Evolutionary conservation across 2,113 vertebrate species (phyloP), one percentile per base, ranked within the genome.

Genomic region (Crotophaga sulcirostris): DNA sequence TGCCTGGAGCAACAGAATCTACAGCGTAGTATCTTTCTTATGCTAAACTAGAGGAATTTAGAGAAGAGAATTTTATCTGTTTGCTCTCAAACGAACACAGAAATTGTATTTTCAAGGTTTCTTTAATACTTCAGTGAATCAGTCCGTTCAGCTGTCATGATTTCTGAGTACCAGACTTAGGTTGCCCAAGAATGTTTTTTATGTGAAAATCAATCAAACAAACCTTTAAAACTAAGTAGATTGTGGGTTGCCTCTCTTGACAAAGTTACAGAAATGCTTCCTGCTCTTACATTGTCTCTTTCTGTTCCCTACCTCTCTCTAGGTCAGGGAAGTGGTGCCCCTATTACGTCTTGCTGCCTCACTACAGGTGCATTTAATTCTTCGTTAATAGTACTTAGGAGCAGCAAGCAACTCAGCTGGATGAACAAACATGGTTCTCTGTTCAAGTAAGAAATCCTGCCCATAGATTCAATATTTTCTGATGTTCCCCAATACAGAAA

Each of bases 1-100:
- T 90, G 94, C 96, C 94, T 93, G 83, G 83, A 96, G 96, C 94
- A 93, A 96, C 73, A 94, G 85, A 94, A 89, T 78, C 90, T 84
- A 56, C 64, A 75, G 45, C 0, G 1, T 81, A 84, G 90, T 68
- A 49, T 90, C 93, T 95, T 94, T 92, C 79, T 94, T 87, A 54
- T 31, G 74, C 73, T 87, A 93, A 96, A 36, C 60, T 34, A 29
- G 40, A 93, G 73, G 85, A 90, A 90, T 90, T 95, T 76, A 82
- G 93, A 68, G 76, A 81, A 56, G 56, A 87, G 55, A 72, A 44
- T 68, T 92, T 77, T 84, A 68, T 70, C 63, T 88, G 24, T 88
- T 91, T 88, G 63, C 86, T 95, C 86, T 94, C 83, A 68, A 72
- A 83, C 69, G 75, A 96, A 84, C 56, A 67, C 44, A 96, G 64